Conservation (phyloP, 2,888 invertebrate genomes). For the Bellardia bayeri region DNA sequence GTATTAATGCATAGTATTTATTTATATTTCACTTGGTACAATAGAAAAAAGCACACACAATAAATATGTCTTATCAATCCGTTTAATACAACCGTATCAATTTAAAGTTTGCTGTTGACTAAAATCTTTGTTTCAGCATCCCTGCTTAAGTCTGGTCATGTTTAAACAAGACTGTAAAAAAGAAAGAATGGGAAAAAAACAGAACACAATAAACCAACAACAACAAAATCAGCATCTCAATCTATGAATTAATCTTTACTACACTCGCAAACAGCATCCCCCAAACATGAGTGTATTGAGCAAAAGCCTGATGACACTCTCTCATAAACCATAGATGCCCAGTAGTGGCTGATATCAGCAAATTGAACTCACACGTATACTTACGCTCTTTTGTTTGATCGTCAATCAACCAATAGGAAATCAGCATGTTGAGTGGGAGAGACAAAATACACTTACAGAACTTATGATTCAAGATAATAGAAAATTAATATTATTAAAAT, state of each 20-base stretch:
- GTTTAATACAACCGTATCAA: constrained; percentile 80
- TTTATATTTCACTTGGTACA: not conserved
- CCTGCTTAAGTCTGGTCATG: constrained; percentile 63
- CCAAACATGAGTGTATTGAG: not conserved
- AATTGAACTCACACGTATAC: too few species aligned
- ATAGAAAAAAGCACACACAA: constrained; percentile 1
- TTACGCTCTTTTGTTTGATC: too few species aligned
- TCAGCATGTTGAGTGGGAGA: too few species aligned
- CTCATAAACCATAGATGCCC: too few species aligned
- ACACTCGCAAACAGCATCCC: constrained; percentile 43
- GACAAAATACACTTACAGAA: too few species aligned
- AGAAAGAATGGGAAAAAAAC: not conserved
- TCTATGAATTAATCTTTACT: constrained; percentile 34
- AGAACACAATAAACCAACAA: not conserved
- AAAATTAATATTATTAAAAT: too few species aligned
- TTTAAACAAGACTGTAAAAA: constrained; percentile 6
- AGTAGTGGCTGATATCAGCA: too few species aligned
- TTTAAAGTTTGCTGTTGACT: constrained; percentile 83
- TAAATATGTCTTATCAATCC: constrained; percentile 35
- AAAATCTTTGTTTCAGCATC: constrained; percentile 74
- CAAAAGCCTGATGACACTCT: not conserved
- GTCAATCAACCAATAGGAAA: too few species aligned
- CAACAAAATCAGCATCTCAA: constrained; percentile 32
- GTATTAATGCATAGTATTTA: not conserved
- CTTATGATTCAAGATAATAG: too few species aligned